Percentiles rank a stretch among this genome's conserved stretches.
Conservation (phyloP, 2,113 vertebrate species). For the Agapornis roseicollis region DNA sequence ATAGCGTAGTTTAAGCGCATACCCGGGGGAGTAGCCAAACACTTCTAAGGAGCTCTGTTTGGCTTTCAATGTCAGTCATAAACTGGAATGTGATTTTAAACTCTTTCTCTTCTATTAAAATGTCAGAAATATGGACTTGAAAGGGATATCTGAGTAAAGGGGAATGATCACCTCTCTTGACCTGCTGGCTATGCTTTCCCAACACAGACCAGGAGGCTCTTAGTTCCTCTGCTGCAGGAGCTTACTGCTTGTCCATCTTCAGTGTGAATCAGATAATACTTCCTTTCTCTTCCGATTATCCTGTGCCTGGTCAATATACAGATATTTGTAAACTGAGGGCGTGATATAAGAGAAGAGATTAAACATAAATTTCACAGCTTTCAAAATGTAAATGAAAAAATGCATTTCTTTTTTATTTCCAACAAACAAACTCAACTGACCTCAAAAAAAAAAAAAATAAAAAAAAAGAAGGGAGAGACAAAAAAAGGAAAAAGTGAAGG, state of each 20-base stretch:
- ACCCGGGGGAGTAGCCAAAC: neutral
- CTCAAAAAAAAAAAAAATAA: no score
- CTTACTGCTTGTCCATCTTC: neutral
- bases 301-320: neutral
- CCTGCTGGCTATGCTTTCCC: neutral
- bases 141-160: neutral
- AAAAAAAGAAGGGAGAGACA: neutral
- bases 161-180: neutral
- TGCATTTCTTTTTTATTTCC: neutral
- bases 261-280: neutral
- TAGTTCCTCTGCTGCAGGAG: neutral
- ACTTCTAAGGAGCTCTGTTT: neutral
- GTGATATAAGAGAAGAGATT: neutral
- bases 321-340: neutral
- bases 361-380: neutral
- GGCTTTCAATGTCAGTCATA: rapidly evolving
- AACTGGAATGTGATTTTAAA: neutral
- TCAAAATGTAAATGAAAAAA: neutral
- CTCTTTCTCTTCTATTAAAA: neutral
- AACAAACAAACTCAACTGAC: neutral
- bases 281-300: neutral
- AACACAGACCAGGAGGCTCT: neutral
- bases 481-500: neutral
- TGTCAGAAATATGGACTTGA: neutral
- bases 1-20: neutral